These are phyloP conservation scores for Pandemis cinnamomeana DNA, from an alignment of 2,888 invertebrate genomes.

Conservation along the genomic window DNA sequence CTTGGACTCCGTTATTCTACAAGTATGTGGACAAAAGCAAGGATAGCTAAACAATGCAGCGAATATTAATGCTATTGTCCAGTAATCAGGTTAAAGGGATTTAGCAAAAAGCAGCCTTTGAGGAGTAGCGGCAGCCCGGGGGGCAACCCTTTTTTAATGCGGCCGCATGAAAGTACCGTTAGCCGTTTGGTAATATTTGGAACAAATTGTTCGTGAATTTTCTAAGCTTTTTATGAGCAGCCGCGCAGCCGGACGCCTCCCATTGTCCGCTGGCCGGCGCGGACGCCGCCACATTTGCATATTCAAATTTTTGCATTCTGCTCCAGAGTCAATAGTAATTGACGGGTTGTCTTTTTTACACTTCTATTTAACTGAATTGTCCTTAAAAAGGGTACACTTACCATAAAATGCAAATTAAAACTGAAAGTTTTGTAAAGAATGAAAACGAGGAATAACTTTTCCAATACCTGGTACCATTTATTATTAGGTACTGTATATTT, in stretches of 20 bases:
- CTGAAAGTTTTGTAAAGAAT: background rate
- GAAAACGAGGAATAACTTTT: background rate
- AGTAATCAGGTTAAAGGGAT: constrained; percentile 79
- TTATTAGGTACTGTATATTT: no score
- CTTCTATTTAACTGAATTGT: constrained; percentile 50
- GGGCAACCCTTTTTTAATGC: constrained; percentile 74
- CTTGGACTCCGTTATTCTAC: constrained; percentile 48
- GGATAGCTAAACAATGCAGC: constrained; percentile 62
- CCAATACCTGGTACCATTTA: no score
- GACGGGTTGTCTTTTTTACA: constrained; percentile 64
- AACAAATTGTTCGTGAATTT: constrained; percentile 70
- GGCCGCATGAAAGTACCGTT: constrained; percentile 63
- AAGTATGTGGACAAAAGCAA: constrained; percentile 45
- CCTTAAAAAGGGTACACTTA: constrained; percentile 62
- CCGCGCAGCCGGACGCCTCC: constrained; percentile 61
- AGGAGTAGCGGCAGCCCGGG: constrained; percentile 63
- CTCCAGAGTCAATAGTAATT: constrained; percentile 57
- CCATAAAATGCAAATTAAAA: constrained; percentile 44
- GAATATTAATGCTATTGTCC: constrained; percentile 74
- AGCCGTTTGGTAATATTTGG: constrained; percentile 64
- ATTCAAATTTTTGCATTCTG: constrained; percentile 78
- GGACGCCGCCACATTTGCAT: constrained; percentile 76
- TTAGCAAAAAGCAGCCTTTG: constrained; percentile 68
- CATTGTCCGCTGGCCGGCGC: constrained; percentile 43
- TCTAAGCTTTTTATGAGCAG: constrained; percentile 74